Percentiles rank a stretch among this genome's conserved stretches.
phyloP scores from a whole-genome alignment of 2,113 vertebrate genomes.

The Myrmecobius fasciatus region DNA sequence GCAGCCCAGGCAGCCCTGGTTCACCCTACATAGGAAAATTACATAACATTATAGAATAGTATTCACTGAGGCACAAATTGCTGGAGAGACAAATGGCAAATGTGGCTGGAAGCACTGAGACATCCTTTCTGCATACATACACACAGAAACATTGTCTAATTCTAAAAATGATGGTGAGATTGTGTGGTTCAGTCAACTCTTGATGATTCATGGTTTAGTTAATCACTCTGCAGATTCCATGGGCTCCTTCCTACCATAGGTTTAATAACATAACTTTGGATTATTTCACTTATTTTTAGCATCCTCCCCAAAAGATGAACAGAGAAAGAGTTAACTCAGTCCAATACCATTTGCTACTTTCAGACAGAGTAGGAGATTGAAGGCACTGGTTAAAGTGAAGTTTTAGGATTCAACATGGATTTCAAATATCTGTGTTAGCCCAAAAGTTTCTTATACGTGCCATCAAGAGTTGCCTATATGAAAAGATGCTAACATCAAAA shows the following conservation, averaged over 20 bases:
- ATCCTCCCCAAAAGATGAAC: neutral
- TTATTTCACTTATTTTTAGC: neutral
- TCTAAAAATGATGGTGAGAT: slow-evolving; percentile 20
- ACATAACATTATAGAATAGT: slow-evolving; percentile 91
- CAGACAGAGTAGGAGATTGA: slow-evolving; percentile 10
- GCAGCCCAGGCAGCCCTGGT: slow-evolving; percentile 99
- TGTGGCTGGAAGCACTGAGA: slow-evolving; percentile 56
- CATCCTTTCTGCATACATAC: neutral
- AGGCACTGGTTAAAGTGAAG: slow-evolving; percentile 14
- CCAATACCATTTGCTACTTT: neutral
- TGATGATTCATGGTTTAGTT: slow-evolving; percentile 37
- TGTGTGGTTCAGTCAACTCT: slow-evolving; percentile 64
- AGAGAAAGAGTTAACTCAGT: neutral
- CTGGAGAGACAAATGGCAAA: slow-evolving; percentile 62
- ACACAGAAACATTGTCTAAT: neutral
- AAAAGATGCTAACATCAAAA: slow-evolving; percentile 63
- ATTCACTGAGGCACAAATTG: slow-evolving; percentile 61
- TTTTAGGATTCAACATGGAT: neutral
- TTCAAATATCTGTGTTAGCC: slow-evolving; percentile 22
- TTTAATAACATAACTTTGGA: neutral
- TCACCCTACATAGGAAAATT: slow-evolving; percentile 98
- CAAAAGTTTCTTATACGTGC: slow-evolving; percentile 12
- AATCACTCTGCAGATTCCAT: slow-evolving; percentile 15
- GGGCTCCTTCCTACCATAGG: neutral
- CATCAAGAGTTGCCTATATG: slow-evolving; percentile 74